Conservation (phyloP, 23 tunicate species). For the Halocynthia roretzi region DNA sequence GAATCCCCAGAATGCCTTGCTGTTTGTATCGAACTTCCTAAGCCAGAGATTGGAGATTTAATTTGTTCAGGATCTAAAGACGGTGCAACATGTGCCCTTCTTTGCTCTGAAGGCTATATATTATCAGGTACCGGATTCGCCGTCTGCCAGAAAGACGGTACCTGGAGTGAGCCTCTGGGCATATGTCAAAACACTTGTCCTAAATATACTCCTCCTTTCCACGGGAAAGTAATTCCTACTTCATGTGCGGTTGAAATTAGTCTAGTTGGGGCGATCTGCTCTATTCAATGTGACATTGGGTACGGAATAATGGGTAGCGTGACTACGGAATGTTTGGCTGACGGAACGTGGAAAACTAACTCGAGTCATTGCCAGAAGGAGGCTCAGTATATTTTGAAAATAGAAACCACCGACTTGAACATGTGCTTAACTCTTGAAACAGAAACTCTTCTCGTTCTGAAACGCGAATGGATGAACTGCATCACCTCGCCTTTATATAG, state of each 20-base stretch:
- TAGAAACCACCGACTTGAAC: background rate
- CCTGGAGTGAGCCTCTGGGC: constrained; percentile 46
- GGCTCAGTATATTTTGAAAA: constrained; percentile 23
- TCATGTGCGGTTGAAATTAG: constrained; percentile 25
- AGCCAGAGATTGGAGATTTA: constrained; percentile 3
- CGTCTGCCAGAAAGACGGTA: constrained; percentile 25
- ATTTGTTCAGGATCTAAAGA: constrained; percentile 5
- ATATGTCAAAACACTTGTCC: constrained; percentile 26
- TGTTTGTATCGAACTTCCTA: background rate
- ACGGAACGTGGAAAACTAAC: constrained; percentile 32
- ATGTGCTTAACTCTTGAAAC: constrained; percentile 15
- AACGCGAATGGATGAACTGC: background rate
- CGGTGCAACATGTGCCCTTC: constrained; percentile 18
- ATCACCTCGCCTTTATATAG: constrained; percentile 1
- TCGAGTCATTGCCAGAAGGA: constrained; percentile 11
- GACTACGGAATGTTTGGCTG: constrained; percentile 2
- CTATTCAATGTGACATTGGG: constrained; percentile 19
- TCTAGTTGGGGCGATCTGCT: constrained; percentile 11
- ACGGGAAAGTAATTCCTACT: constrained; percentile 20
- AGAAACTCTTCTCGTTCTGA: background rate
- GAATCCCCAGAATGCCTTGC: background rate
- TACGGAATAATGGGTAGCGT: constrained; percentile 18
- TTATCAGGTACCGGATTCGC: constrained; percentile 13
- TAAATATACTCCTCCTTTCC: constrained; percentile 4
- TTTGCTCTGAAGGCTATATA: constrained; percentile 17